Percentiles rank a stretch among this genome's conserved stretches.
Evolutionary conservation across 2,797 vertebrate species (phyloP).

Genomic region (Smutsia gigantea): DNA sequence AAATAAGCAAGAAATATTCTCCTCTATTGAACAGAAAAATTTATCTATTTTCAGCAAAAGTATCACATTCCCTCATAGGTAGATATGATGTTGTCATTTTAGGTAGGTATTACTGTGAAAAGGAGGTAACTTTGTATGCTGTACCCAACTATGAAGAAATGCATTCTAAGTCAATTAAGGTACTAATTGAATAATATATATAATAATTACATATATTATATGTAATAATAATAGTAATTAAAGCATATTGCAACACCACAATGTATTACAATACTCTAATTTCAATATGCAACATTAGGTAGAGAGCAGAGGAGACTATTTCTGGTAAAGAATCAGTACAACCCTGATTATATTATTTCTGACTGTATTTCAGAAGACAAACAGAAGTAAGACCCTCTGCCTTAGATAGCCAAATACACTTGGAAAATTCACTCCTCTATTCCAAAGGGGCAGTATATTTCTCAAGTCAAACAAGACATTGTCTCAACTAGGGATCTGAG

Average conservation of each 20-base stretch:
- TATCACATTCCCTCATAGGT: neutral
- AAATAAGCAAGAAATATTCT: neutral
- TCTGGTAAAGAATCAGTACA: neutral
- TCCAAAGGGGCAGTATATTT: neutral
- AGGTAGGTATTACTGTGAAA: neutral
- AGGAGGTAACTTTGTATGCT: neutral
- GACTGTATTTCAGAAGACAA: neutral
- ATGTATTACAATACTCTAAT: conserved; percentile 9
- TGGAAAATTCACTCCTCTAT: neutral
- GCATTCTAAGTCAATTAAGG: conserved; percentile 27
- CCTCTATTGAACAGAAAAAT: neutral
- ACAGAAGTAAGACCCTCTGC: neutral
- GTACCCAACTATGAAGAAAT: neutral
- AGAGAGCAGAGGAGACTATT: neutral
- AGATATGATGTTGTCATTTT: neutral
- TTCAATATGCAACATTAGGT: neutral
- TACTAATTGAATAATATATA: conserved; percentile 50
- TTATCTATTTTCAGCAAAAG: neutral
- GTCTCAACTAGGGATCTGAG: neutral
- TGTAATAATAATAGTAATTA: neutral
- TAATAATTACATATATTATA: too few species aligned
- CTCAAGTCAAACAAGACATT: neutral
- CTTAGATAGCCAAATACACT: neutral
- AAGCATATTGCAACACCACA: conserved; percentile 38
- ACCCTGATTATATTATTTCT: neutral